Base-by-base conservation (phyloP, 2,888 invertebrate species). In the Polyommatus icarus region DNA sequence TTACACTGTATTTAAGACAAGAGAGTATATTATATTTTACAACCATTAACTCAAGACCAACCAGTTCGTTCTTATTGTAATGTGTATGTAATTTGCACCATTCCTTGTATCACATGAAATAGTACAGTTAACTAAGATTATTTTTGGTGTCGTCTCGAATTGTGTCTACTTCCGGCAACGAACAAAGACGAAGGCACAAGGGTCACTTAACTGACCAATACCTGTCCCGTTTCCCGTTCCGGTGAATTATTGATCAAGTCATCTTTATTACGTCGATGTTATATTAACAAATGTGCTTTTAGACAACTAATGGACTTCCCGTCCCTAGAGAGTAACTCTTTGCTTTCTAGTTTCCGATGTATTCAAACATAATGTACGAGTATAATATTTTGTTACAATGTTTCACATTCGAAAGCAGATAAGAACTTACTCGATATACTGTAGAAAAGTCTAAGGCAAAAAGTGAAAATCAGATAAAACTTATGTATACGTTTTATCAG, bases 121-220 rank as follows among this genome's bases (percentile, higher is more conserved):
- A 32, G 3, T 32, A 32, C 32, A 5, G 32, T n/a, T n/a, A n/a
- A n/a, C n/a, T n/a, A n/a, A n/a, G n/a, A n/a, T n/a, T n/a, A n/a
- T n/a, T n/a, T n/a, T n/a, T n/a, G n/a, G n/a, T n/a, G n/a, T n/a
- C n/a, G n/a, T 32, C 5, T 32, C 5, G 32, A 5, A 36, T 36
- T 36, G 36, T 36, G 6, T 36, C 36, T 36, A 36, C 36, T 36
- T 36, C 36, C 36, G 36, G 1, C 36, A 7, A 7, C 36, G 32
- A 36, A 50, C 54, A 54, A 54, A 54, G 18, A 54, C 54, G 54
- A 46, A 46, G 10, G 90, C 86, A 5, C 5, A 20, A 46, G 1
- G 46, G n/a, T 36, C 72, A 46, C 15, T 46, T 46, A 72, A 40
- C 15, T 18, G 29, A 32, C 50, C 12, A 54, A 75, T 75, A 29